A percentile compares a stretch with the other conserved stretches of the same genome.
These are phyloP conservation scores for Cyanoramphus novaezelandiae DNA, from an alignment of 2,113 vertebrate genomes.

Conservation along the genomic window DNA sequence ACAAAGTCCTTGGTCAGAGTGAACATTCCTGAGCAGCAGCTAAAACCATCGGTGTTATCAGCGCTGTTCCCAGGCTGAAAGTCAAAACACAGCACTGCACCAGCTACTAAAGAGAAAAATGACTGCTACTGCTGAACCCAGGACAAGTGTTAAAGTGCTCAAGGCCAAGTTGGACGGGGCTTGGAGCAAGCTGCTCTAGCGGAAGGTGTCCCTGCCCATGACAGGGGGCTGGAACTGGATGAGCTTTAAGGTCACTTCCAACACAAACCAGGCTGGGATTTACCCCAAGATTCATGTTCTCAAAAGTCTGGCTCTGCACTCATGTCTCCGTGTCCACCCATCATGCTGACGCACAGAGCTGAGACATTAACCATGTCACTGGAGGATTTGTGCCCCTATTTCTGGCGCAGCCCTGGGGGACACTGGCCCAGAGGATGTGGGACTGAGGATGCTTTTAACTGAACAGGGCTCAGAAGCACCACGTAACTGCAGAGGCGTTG, in stretches of 20 bases:
- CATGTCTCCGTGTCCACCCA: rapidly evolving
- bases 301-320: not conserved
- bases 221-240: not conserved
- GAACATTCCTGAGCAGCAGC: no score
- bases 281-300: not conserved
- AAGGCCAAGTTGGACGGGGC: not conserved
- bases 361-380: rapidly evolving
- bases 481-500: rapidly evolving
- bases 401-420: not conserved
- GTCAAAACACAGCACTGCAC: no score
- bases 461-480: not conserved
- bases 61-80: no score
- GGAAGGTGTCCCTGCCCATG: not conserved
- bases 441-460: no score
- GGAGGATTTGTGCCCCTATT: no score
- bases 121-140: no score
- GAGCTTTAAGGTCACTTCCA: not conserved
- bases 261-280: not conserved
- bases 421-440: rapidly evolving
- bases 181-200: not conserved
- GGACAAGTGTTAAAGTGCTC: not conserved
- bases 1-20: no score
- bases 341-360: not conserved
- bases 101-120: no score
- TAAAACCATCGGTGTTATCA: no score